Evolutionary conservation across 2,888 invertebrate genomes (phyloP).

Genomic region (Anarsia innoxiella): DNA sequence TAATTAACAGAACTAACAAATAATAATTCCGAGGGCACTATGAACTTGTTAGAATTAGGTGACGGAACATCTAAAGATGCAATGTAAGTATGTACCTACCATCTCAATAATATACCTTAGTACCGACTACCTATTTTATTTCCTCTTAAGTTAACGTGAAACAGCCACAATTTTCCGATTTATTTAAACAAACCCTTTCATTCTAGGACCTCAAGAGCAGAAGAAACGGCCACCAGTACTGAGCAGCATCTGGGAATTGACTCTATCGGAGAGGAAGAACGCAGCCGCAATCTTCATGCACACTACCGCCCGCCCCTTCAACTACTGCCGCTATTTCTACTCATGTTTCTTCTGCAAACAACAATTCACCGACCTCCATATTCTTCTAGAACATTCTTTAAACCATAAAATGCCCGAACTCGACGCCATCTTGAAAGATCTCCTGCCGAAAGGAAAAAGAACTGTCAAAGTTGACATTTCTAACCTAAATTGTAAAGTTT

Average conservation of each 20-base stretch:
- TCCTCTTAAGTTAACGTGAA: no score
- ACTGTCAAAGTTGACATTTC: constrained; percentile 57
- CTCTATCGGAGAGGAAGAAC: constrained; percentile 49
- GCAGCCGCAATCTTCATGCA: constrained; percentile 42
- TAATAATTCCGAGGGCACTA: no score
- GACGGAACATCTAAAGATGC: no score
- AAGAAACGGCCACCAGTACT: constrained; percentile 33
- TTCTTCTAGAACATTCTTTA: constrained; percentile 36
- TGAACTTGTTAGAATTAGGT: no score
- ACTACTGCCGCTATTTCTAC: constrained; percentile 52
- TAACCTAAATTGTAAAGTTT: constrained; percentile 45
- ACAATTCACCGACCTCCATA: constrained; percentile 40
- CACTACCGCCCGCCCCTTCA: constrained; percentile 45
- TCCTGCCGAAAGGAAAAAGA: constrained; percentile 47
- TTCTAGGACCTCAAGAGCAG: constrained; percentile 32
- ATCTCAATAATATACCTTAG: no score
- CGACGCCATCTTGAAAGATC: constrained; percentile 34
- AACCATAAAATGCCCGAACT: constrained; percentile 38
- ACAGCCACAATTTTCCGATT: no score
- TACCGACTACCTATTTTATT: no score
- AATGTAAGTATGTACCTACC: no score
- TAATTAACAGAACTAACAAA: no score
- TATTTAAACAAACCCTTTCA: constrained; percentile 24
- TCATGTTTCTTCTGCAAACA: constrained; percentile 55
- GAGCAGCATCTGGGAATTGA: constrained; percentile 55